Evolutionary conservation across 30 jellyfish, hydroid and myxozoan species (phyloP).

Genomic region (Aurelia coerulea): DNA sequence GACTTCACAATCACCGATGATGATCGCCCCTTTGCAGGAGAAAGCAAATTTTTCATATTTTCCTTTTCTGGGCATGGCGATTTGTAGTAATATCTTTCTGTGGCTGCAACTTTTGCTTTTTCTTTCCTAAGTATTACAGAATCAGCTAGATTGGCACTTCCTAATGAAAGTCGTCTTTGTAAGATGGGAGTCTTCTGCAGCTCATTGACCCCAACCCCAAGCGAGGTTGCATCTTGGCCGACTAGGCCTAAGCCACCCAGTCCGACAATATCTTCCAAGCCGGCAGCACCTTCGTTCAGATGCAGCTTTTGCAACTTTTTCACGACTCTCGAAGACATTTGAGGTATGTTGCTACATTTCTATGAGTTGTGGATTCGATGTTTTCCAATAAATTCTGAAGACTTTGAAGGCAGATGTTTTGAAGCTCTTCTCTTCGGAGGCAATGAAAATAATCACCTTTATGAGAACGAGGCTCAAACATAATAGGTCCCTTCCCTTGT

Average conservation of each 20-base stretch:
- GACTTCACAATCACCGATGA: not conserved
- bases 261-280: constrained; percentile 60
- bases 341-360: constrained; percentile 7
- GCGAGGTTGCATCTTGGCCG: constrained; percentile 10
- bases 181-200: constrained; percentile 15
- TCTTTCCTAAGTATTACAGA: constrained; percentile 32
- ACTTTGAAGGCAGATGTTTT: too few relatives aligned
- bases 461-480: constrained; percentile 9
- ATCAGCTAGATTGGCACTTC: constrained; percentile 9
- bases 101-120: constrained; percentile 30
- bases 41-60: not conserved
- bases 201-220: not conserved
- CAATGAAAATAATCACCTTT: too few relatives aligned
- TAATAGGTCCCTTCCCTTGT: not conserved
- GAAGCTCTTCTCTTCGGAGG: too few relatives aligned
- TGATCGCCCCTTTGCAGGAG: not conserved
- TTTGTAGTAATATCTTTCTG: constrained; percentile 50
- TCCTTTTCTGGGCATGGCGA: constrained; percentile 60
- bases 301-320: constrained; percentile 68
- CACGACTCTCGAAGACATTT: constrained; percentile 50
- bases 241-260: constrained; percentile 6
- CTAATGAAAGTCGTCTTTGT: constrained; percentile 7
- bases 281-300: constrained; percentile 44
- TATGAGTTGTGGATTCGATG: too few relatives aligned
- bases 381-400: too few relatives aligned